Conservation (phyloP, 2,797 vertebrate genomes). For the Eulemur albifrons region DNA sequence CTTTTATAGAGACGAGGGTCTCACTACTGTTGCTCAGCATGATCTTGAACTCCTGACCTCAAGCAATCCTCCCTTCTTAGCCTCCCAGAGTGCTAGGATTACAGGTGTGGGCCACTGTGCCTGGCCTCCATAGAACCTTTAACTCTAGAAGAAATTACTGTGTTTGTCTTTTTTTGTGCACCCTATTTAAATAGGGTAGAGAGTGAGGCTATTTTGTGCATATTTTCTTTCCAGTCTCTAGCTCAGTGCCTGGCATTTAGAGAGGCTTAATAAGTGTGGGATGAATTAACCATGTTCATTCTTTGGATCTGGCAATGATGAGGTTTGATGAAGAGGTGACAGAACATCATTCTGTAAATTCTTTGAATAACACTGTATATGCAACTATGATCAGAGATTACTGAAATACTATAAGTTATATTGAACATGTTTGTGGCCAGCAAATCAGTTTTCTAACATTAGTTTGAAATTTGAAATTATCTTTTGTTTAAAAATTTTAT, state of each 20-base stretch:
- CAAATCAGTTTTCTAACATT: slow-evolving; percentile 42
- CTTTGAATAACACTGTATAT: slow-evolving; percentile 43
- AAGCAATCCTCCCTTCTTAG: too few species aligned
- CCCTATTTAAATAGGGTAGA: neutral
- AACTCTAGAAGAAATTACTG: slow-evolving; percentile 29
- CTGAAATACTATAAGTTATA: slow-evolving; percentile 40
- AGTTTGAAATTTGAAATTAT: slow-evolving; percentile 61
- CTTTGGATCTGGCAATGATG: slow-evolving; percentile 36
- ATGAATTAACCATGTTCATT: slow-evolving; percentile 4
- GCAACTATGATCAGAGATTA: slow-evolving; percentile 41
- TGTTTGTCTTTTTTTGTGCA: neutral
- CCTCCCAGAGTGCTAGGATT: too few species aligned
- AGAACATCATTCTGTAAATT: slow-evolving; percentile 31
- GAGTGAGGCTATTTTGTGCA: neutral
- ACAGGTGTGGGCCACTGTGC: too few species aligned
- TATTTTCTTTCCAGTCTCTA: neutral
- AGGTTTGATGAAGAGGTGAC: slow-evolving; percentile 49
- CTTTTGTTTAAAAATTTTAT: slow-evolving; percentile 55
- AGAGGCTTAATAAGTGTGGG: neutral
- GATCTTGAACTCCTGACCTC: too few species aligned
- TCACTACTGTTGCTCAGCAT: too few species aligned
- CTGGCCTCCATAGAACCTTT: neutral
- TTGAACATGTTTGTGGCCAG: neutral
- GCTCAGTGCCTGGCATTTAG: slow-evolving; percentile 26
- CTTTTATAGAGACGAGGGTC: too few species aligned